Conservation (phyloP, 2,888 invertebrate genomes). For the Pimpla rufipes region DNA sequence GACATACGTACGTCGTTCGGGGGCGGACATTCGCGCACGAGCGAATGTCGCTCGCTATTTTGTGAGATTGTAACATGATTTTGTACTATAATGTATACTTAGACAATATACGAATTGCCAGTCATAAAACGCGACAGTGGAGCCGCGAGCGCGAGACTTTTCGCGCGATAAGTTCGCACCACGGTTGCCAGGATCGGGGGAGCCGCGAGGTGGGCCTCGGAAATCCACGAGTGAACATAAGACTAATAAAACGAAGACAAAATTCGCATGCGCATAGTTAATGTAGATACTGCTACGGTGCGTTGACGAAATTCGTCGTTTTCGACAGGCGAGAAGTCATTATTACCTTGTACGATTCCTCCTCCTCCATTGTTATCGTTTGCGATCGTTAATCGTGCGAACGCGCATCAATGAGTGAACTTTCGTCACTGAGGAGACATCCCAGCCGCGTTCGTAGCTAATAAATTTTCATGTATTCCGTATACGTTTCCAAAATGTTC, state of each 20-base stretch:
- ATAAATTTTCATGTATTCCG: background rate
- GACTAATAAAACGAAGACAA: slow-evolving; percentile 26
- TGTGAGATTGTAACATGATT: slow-evolving; percentile 68
- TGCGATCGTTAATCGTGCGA: slow-evolving; percentile 10
- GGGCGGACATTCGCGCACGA: slow-evolving; percentile 14
- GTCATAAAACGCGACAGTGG: slow-evolving; percentile 38
- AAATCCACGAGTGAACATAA: slow-evolving; percentile 29
- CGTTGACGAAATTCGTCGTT: slow-evolving; percentile 13
- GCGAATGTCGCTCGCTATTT: slow-evolving; percentile 52
- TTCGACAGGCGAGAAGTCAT: slow-evolving; percentile 7
- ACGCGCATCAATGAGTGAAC: background rate
- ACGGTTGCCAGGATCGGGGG: too few relatives aligned
- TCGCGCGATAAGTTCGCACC: background rate
- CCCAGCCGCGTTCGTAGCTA: too few relatives aligned
- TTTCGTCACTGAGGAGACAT: background rate
- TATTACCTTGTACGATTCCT: slow-evolving; percentile 15
- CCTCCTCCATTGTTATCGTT: slow-evolving; percentile 41
- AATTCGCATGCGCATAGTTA: slow-evolving; percentile 40
- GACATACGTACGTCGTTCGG: slow-evolving; percentile 9
- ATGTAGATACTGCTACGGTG: slow-evolving; percentile 23
- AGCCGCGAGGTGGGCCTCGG: too few relatives aligned
- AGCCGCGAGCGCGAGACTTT: slow-evolving; percentile 11
- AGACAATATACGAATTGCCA: slow-evolving; percentile 69
- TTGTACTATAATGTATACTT: slow-evolving; percentile 73
- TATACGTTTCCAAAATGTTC: background rate